Conservation (phyloP, 2,797 vertebrate genomes). For the Limosa lapponica region DNA sequence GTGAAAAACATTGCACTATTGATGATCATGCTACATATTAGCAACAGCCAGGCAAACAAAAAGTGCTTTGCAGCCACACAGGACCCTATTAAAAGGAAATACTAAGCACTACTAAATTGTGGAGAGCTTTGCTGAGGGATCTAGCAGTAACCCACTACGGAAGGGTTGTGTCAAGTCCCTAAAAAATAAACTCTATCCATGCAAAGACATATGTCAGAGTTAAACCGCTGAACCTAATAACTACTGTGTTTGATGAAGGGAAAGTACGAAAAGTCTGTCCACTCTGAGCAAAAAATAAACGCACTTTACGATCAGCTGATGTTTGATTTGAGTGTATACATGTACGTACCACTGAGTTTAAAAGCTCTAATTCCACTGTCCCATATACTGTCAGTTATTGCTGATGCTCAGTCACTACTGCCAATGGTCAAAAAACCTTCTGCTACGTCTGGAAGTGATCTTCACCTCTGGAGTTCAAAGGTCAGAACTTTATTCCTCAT, state of each 20-base stretch:
- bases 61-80: not conserved
- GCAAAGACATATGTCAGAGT: not conserved
- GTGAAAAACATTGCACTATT: not conserved
- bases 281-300: not conserved
- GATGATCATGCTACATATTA: not conserved
- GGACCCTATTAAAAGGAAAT: not conserved
- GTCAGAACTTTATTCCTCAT: not conserved
- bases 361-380: not conserved
- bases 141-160: not conserved
- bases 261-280: not conserved
- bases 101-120: not conserved
- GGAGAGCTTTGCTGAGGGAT: not conserved
- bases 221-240: not conserved
- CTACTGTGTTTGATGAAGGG: not conserved
- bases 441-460: not conserved
- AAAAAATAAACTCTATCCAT: not conserved
- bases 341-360: not conserved
- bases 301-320: not conserved
- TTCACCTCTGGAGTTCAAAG: not conserved
- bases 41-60: not conserved
- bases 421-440: not conserved
- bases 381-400: accelerated
- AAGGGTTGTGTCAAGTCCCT: not conserved
- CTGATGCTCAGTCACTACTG: not conserved
- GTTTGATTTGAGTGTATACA: not conserved